A percentile compares a stretch with the other conserved stretches of the same genome.
Evolutionary conservation across 1,140 invertebrate species (phyloP).

Genomic region (Bombus balteatus): DNA sequence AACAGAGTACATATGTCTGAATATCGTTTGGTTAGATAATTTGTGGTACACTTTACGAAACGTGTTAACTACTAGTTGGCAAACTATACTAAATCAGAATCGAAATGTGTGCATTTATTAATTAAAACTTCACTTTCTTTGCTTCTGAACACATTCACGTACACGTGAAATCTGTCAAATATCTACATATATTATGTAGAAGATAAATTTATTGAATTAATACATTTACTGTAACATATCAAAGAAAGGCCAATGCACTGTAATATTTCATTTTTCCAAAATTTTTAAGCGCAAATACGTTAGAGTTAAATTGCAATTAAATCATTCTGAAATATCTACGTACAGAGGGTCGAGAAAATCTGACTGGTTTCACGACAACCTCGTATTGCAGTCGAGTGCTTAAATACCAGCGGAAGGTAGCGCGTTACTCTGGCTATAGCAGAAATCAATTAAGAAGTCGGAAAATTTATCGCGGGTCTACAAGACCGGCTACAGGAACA

Average conservation of each 20-base stretch:
- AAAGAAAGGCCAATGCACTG: not conserved
- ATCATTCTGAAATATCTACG: not conserved
- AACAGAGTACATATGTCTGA: not conserved
- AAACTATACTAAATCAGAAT: not conserved
- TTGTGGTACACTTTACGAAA: too few relatives aligned
- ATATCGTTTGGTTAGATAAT: not conserved
- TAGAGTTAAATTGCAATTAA: not conserved
- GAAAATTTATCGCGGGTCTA: slow-evolving; percentile 10
- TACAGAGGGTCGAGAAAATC: not conserved
- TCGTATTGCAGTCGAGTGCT: not conserved
- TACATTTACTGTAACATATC: not conserved
- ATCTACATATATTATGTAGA: not conserved
- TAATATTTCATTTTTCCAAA: too few relatives aligned
- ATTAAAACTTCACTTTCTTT: too few relatives aligned
- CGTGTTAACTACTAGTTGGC: too few relatives aligned
- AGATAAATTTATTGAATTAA: too few relatives aligned
- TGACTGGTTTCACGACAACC: not conserved
- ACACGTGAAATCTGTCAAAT: not conserved
- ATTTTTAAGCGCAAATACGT: not conserved
- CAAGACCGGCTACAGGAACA: not conserved
- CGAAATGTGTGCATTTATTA: not conserved
- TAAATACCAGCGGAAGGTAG: not conserved
- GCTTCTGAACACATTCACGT: not conserved
- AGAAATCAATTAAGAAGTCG: slow-evolving; percentile 33
- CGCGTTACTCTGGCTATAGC: not conserved